Base-by-base conservation (phyloP, 2,888 invertebrate genomes). In the Nemotelus pantherinus region DNA sequence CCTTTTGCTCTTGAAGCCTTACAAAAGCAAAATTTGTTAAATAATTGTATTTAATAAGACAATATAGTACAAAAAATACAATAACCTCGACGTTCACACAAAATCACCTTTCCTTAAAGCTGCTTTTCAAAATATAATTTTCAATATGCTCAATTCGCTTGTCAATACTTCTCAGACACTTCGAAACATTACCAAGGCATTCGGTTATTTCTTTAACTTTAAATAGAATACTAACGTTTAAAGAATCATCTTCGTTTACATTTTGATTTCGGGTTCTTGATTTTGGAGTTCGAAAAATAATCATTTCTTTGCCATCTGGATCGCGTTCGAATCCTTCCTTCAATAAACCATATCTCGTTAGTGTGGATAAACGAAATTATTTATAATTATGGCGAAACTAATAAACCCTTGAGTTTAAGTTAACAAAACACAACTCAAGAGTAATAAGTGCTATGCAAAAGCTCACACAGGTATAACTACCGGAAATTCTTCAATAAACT, bases 281-380 rank as follows among this genome's bases (percentile, higher is more conserved):
- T 44, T 58, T 72, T 7, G 72, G 72, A 58, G 57, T 58, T n/a
- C 6, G 57, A 7, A 72, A 25, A 43, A 71, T 55, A 10, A 44
- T 10, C n/a, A 58, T 53, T 39, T 58, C 3, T 45, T 58, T 10
- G 45, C 58, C 53, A 6, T 39, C 10, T 6, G 72, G 45, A 48
- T 63, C 60, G 3, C 47, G 25, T 47, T 39, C 48, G 10, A 60
- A 9, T 63, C 63, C 60, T 48, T 74, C 74, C 74, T 74, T 74
- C 4, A 60, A 74, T 7, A 71, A 55, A 55, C 43, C n/a, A 50
- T 68, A 53, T 2, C 4, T 6, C 53, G 10, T 53, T 6, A 53
- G 6, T 10, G 10, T 53, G 7, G 53, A 25, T 53, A 53, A 53
- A 10, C 53, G 10, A 53, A 7, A 53, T 6, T 53, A 10, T 53